A percentile compares a stretch with the other conserved stretches of the same genome.
These are phyloP conservation scores for Pitangus sulphuratus DNA, from an alignment of 2,797 vertebrate genomes.

Conservation along the genomic window DNA sequence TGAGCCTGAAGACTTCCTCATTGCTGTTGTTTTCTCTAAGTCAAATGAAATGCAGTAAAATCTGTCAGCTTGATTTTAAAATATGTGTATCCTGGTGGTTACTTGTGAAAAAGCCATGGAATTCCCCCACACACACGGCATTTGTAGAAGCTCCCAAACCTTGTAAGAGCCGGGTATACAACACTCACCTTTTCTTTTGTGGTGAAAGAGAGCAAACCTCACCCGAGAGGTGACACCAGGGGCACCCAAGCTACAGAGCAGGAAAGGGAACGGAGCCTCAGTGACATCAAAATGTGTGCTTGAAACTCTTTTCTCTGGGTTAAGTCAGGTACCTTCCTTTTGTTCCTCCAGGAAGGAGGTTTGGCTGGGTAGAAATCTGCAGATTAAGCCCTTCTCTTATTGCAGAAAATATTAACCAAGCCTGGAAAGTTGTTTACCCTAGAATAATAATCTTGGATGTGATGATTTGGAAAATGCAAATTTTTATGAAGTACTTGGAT, in stretches of 20 bases:
- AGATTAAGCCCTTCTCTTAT: not conserved
- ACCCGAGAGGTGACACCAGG: not conserved
- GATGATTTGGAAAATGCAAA: not conserved
- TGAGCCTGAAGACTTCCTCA: not conserved
- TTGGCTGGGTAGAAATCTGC: not conserved
- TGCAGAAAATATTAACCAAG: not conserved
- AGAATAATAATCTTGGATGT: not conserved
- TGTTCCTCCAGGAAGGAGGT: not conserved
- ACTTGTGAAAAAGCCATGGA: not conserved
- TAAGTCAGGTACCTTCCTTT: not conserved
- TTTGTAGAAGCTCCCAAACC: not conserved
- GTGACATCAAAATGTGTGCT: not conserved
- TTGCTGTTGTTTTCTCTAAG: not conserved
- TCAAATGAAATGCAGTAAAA: not conserved
- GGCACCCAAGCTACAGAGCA: not conserved
- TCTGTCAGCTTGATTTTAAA: not conserved
- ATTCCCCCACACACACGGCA: fast-evolving
- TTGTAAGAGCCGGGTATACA: not conserved
- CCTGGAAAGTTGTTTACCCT: not conserved
- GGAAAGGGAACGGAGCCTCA: not conserved
- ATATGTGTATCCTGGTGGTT: not conserved
- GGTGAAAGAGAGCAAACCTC: not conserved
- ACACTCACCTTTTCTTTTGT: not conserved
- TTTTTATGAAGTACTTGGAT: not conserved
- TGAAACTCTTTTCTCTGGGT: not conserved